These are phyloP conservation scores for Slavum lentiscoides DNA, from an alignment of 2,888 invertebrate genomes.

Conservation along the genomic window DNA sequence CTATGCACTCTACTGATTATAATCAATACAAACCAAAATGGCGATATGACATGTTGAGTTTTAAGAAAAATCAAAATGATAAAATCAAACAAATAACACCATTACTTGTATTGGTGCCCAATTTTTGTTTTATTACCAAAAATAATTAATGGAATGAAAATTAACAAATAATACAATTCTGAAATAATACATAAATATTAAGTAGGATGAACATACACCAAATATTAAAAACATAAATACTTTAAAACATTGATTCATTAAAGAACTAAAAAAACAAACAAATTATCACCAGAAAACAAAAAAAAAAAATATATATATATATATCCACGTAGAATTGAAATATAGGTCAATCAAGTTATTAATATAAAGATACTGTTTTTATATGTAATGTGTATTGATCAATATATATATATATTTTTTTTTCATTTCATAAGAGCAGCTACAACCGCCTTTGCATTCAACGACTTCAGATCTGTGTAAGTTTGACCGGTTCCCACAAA, in stretches of 20 bases:
- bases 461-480: constrained; percentile 93
- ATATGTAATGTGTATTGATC: constrained; percentile 14
- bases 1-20: too few relatives aligned
- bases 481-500: constrained; percentile 99
- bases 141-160: constrained; percentile 50
- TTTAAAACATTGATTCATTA: constrained; percentile 26
- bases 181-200: constrained; percentile 41
- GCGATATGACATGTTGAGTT: too few relatives aligned
- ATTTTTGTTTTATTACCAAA: constrained; percentile 41
- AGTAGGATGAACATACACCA: constrained; percentile 36
- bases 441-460: constrained; percentile 95
- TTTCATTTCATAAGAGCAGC: constrained; percentile 88
- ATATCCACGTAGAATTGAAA: background rate
- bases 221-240: constrained; percentile 36
- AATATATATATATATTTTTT: background rate
- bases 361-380: constrained; percentile 17
- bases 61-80: too few relatives aligned
- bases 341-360: constrained; percentile 16
- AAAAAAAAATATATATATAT: constrained; percentile 15
- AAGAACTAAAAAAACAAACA: constrained; percentile 44
- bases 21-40: too few relatives aligned
- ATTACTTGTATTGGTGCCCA: constrained; percentile 2
- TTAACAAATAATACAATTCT: constrained; percentile 44
- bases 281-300: constrained; percentile 34
- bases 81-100: background rate